phyloP scores from a whole-genome alignment of 1,140 invertebrate genomes.

The Heliconius congener region DNA sequence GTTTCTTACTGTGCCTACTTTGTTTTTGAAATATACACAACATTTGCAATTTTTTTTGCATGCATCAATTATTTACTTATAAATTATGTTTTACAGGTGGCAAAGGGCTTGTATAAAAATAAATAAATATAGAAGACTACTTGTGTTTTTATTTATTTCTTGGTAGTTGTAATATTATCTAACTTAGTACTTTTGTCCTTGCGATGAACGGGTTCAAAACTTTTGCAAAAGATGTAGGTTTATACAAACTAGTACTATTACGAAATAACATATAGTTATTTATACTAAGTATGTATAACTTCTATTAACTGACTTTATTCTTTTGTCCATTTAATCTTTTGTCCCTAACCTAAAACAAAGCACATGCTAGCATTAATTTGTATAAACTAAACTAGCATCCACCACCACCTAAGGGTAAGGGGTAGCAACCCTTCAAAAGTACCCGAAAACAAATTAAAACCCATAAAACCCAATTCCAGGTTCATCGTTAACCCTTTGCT shows the following conservation, averaged over 20 bases:
- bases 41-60: no score
- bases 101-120: background rate
- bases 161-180: no score
- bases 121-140: background rate
- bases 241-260: no score
- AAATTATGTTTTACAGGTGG: background rate
- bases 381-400: background rate
- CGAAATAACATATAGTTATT: no score
- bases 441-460: conserved; percentile 66
- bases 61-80: background rate
- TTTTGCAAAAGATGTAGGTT: no score
- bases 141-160: no score
- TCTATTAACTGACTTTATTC: background rate
- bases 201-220: no score
- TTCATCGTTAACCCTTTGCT: conserved; percentile 59
- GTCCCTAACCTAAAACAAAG: background rate
- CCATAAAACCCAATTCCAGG: conserved; percentile 63
- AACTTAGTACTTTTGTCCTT: no score
- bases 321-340: background rate
- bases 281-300: no score
- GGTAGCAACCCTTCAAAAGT: conserved; percentile 35
- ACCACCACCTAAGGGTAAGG: background rate
- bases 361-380: background rate
- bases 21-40: background rate
- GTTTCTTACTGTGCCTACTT: background rate